Percentiles rank a stretch among this genome's conserved stretches.
Conservation (phyloP, 2,888 invertebrate species). For the Eupithecia inturbata region DNA sequence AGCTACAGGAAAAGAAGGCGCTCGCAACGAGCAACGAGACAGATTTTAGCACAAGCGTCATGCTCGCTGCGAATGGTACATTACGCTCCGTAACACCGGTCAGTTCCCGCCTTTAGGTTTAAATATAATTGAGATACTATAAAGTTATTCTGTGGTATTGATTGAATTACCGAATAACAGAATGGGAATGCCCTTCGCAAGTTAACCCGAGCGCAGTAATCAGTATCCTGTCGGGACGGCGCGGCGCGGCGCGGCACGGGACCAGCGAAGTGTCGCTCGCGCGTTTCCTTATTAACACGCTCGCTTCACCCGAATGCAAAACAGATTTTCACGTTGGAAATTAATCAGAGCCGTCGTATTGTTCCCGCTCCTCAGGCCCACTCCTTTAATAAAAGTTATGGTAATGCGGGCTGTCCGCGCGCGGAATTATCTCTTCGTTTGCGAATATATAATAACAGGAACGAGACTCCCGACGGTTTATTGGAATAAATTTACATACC, state of each 20-base stretch:
- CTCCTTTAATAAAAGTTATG: slow-evolving; percentile 84
- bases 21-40: too few relatives aligned
- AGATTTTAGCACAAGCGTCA: too few relatives aligned
- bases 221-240: neutral
- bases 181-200: slow-evolving; percentile 21
- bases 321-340: slow-evolving; percentile 77
- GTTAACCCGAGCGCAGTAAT: slow-evolving; percentile 10
- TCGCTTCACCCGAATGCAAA: slow-evolving; percentile 75
- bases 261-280: slow-evolving; percentile 18
- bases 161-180: slow-evolving; percentile 9
- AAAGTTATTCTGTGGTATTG: neutral
- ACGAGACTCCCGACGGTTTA: slow-evolving; percentile 74
- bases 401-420: slow-evolving; percentile 76
- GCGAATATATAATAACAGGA: slow-evolving; percentile 83
- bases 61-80: too few relatives aligned
- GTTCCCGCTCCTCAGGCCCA: slow-evolving; percentile 74
- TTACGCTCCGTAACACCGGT: too few relatives aligned
- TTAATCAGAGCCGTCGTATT: slow-evolving; percentile 77
- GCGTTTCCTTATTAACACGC: slow-evolving; percentile 59
- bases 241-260: too few relatives aligned
- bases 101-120: too few relatives aligned
- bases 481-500: slow-evolving; percentile 84
- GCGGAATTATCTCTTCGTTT: slow-evolving; percentile 82
- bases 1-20: too few relatives aligned
- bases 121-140: too few relatives aligned